phyloP scores from a whole-genome alignment of 2,113 vertebrate species.

The Empidonax alnorum region DNA sequence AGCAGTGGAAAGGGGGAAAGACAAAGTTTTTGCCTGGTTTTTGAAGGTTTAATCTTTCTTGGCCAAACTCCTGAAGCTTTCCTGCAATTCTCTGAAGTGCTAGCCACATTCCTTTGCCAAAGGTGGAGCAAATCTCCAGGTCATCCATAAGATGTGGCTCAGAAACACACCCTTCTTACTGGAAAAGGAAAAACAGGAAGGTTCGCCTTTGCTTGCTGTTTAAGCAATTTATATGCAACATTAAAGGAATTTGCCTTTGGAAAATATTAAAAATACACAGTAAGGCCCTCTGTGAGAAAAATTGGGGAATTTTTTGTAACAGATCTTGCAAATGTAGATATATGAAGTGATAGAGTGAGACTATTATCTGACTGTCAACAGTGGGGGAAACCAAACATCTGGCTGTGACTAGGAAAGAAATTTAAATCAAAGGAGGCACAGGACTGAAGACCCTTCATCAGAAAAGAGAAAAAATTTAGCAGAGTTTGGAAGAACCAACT shows the following conservation, averaged over 20 bases:
- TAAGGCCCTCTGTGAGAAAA: slow-evolving; percentile 1
- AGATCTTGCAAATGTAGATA: not conserved
- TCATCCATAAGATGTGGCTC: slow-evolving; percentile 45
- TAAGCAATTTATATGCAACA: not conserved
- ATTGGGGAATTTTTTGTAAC: not conserved
- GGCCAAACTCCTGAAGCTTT: slow-evolving; percentile 21
- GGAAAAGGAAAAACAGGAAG: slow-evolving; percentile 35
- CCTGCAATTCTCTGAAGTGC: slow-evolving; percentile 46
- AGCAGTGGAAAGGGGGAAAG: slow-evolving; percentile 39
- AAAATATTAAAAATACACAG: slow-evolving; percentile 17
- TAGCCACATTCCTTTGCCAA: slow-evolving; percentile 37
- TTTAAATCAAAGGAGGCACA: not conserved
- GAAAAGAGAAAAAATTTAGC: not conserved
- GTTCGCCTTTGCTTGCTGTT: slow-evolving; percentile 8
- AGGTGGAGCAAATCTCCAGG: slow-evolving; percentile 22
- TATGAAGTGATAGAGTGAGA: not conserved
- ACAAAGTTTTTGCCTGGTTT: slow-evolving; percentile 32
- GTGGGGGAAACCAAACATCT: not conserved
- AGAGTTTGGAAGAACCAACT: not conserved
- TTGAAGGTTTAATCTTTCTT: slow-evolving; percentile 45
- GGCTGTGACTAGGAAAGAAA: not conserved
- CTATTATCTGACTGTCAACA: not conserved
- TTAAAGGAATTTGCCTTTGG: slow-evolving; percentile 31
- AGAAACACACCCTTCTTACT: slow-evolving; percentile 37
- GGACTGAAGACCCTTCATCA: not conserved